Conservation (phyloP, 2,797 vertebrate species). For the Silurus lanzhouensis region DNA sequence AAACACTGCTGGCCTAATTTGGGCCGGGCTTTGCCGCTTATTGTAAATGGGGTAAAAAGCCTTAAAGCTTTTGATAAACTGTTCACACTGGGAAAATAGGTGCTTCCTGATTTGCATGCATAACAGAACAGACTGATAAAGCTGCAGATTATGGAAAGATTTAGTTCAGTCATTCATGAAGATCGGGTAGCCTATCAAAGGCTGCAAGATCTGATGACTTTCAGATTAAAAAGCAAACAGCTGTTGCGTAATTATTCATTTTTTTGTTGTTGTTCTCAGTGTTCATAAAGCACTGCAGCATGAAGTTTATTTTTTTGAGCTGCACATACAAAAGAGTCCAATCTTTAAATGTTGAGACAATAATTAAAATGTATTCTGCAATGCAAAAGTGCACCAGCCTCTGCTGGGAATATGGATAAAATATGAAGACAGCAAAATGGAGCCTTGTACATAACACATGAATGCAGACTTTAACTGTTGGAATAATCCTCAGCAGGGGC, state of each 20-base stretch:
- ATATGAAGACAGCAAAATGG: conserved; percentile 16
- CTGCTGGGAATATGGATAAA: conserved; percentile 8
- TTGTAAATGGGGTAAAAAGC: conserved; percentile 54
- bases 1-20: conserved; percentile 58
- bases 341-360: conserved; percentile 20
- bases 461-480: conserved; percentile 39
- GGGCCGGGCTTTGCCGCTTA: conserved; percentile 62
- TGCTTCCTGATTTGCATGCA: conserved; percentile 85
- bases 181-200: conserved; percentile 86
- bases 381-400: conserved; percentile 16
- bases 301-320: conserved; percentile 27
- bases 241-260: conserved; percentile 76
- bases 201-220: conserved; percentile 83
- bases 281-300: conserved; percentile 36
- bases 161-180: conserved; percentile 89
- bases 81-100: conserved; percentile 83
- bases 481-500: conserved; percentile 32
- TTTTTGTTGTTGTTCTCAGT: conserved; percentile 63
- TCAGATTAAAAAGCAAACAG: conserved; percentile 88
- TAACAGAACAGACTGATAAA: conserved; percentile 83
- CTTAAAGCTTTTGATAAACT: conserved; percentile 75
- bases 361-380: conserved; percentile 15
- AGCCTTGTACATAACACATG: conserved; percentile 31
- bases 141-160: conserved; percentile 87
- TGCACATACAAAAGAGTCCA: conserved; percentile 16